Conservation (phyloP, 2,797 vertebrate genomes). For the Acomys russatus region DNA sequence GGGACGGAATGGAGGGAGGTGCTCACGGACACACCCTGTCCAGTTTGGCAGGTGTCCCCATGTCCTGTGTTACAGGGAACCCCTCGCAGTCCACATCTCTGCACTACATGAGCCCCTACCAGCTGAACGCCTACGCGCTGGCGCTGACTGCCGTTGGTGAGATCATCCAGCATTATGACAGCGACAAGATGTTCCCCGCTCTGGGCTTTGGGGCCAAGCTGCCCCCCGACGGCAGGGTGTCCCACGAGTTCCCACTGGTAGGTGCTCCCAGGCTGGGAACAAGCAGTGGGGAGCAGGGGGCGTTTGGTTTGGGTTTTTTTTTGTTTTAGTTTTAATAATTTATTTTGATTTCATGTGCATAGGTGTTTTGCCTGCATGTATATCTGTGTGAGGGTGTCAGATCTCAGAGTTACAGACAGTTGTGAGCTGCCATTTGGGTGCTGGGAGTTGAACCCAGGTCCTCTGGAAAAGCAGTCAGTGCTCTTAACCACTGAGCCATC, state of each 20-base stretch:
- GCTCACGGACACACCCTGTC: neutral
- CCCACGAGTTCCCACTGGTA: slow-evolving; percentile 98
- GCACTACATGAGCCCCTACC: slow-evolving; percentile 99
- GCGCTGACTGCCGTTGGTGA: slow-evolving; percentile 96
- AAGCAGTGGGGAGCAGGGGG: neutral
- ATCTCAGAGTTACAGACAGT: no score
- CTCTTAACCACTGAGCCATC: no score
- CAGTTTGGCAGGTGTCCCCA: rapidly evolving
- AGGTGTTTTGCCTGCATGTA: no score
- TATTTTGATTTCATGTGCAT: neutral
- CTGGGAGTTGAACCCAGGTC: no score
- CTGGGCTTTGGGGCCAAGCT: slow-evolving; percentile 97
- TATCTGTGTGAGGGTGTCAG: no score
- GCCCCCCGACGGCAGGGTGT: slow-evolving; percentile 95
- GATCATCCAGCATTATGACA: slow-evolving; percentile 99
- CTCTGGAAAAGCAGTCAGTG: no score
- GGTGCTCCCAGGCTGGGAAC: slow-evolving; percentile 15
- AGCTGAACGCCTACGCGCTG: slow-evolving; percentile 97
- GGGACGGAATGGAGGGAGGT: neutral
- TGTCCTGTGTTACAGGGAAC: slow-evolving; percentile 90
- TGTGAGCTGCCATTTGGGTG: no score
- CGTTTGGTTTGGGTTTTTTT: neutral
- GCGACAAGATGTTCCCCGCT: slow-evolving; percentile 98
- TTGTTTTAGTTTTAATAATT: no score
- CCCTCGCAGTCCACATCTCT: slow-evolving; percentile 97